Evolutionary conservation across 2,888 invertebrate genomes (phyloP), one percentile per base, ranked within the genome.

Genomic region (Argyresthia albistria): DNA sequence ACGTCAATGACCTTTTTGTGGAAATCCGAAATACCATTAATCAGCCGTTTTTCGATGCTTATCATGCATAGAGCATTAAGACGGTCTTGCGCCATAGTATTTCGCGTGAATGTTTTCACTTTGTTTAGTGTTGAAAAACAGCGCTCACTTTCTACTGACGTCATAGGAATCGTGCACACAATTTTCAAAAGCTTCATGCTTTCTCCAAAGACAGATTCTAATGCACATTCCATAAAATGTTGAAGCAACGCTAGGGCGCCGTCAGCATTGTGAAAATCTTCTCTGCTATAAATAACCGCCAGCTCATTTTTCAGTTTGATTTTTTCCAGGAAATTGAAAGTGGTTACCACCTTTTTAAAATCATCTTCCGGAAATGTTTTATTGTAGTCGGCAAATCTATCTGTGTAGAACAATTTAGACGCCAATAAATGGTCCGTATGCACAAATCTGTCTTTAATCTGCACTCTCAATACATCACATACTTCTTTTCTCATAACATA

Each of bases 61-160:
- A 57, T 46, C 47, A 58, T 43, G 53, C 50, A 56, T 46, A 55
- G 42, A 50, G 54, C 56, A 53, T 57, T 55, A 37, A 57, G 54
- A 46, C 58, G 55, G 48, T 56, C 59, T 47, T 58, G 56, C 14
- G 55, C 46, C 57, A 57, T 55, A 49, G 57, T 59, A 35, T 60
- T 60, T 54, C 57, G 39, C 6, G 54, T 45, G 59, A 60, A 60
- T 9, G 58, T 55, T 56, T 59, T 60, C 10, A 57, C 53, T 57
- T 54, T 58, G 35, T 60, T 57, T 47, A 56, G 53, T 51, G 55
- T 56, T 47, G 55, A 58, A 56, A 55, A 56, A 53, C 56, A 59
- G 51, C 55, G 56, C 53, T 59, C 56, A 46, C 54, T 54, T 46
- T 60, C 57, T 10, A 56, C 57, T 16, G 56, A 55, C 35, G 57